Conservation (phyloP, 23 tunicate genomes). For the Styela clava region DNA sequence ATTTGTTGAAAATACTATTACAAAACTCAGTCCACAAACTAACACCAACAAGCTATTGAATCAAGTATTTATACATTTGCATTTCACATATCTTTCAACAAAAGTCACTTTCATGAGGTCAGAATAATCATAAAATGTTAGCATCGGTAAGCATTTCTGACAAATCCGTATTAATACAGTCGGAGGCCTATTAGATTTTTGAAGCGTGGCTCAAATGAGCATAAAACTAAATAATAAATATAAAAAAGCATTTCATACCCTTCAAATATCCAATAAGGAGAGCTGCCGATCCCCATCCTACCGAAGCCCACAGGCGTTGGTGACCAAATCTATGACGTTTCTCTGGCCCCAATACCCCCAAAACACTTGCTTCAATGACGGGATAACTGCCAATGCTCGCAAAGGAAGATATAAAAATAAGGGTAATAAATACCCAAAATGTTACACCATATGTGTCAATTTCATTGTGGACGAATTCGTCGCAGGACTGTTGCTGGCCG, state of each 20-base stretch:
- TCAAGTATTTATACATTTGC: too few species aligned
- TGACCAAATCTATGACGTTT: constrained; percentile 43
- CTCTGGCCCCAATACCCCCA: constrained; percentile 11
- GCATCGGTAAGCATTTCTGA: too few species aligned
- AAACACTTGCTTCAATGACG: constrained; percentile 21
- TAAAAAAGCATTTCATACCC: constrained; percentile 24
- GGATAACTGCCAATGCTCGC: constrained; percentile 26
- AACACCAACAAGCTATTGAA: too few species aligned
- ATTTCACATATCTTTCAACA: too few species aligned
- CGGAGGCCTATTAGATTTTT: too few species aligned
- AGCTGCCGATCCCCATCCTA: constrained; percentile 41
- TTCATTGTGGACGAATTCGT: neutral
- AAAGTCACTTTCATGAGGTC: too few species aligned
- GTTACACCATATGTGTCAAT: constrained; percentile 35
- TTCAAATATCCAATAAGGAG: constrained; percentile 35
- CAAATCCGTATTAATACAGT: too few species aligned
- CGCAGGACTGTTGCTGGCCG: neutral
- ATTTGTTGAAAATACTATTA: too few species aligned
- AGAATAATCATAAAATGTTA: too few species aligned
- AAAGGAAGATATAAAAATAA: constrained; percentile 28
- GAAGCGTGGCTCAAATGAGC: too few species aligned
- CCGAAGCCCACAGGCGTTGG: constrained; percentile 56
- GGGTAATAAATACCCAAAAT: constrained; percentile 29
- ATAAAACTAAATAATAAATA: too few species aligned
- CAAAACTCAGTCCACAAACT: too few species aligned